Conservation (phyloP, 2,888 invertebrate species). For the Sipha maydis region DNA sequence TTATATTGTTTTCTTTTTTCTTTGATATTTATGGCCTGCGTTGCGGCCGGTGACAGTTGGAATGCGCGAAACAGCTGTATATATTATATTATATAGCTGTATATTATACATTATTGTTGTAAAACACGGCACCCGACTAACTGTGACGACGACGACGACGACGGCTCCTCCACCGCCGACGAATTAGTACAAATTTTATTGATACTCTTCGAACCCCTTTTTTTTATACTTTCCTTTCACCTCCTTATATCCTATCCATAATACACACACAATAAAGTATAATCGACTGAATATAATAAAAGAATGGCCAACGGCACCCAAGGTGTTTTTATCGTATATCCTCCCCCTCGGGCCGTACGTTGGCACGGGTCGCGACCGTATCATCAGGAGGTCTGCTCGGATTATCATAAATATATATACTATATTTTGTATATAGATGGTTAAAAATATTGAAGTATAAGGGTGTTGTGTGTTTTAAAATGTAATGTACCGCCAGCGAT, state of each 20-base stretch:
- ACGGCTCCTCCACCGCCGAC: background rate
- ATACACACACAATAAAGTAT: conserved; percentile 2
- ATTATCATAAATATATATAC: background rate
- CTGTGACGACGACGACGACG: conserved; percentile 8
- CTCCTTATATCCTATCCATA: background rate
- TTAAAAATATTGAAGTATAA: background rate
- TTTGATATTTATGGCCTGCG: conserved; percentile 25
- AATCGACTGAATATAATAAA: conserved; percentile 24
- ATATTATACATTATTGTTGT: conserved; percentile 14
- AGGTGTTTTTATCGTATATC: conserved; percentile 5
- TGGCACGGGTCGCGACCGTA: conserved; percentile 30
- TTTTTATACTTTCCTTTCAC: conserved; percentile 30
- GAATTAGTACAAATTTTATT: conserved; percentile 50
- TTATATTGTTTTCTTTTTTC: conserved; percentile 8
- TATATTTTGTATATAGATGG: background rate
- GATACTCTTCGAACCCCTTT: conserved; percentile 54
- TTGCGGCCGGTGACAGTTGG: conserved; percentile 30
- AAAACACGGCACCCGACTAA: conserved; percentile 13
- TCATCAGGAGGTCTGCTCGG: conserved; percentile 7
- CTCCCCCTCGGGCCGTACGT: conserved; percentile 16
- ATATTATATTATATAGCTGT: background rate
- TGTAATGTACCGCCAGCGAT: background rate
- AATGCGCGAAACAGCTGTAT: conserved; percentile 43
- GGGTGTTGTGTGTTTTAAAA: background rate
- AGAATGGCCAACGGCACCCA: background rate